Base-by-base conservation (phyloP, 92 coral and sea anemone genomes). In the Actinostola sp. region DNA sequence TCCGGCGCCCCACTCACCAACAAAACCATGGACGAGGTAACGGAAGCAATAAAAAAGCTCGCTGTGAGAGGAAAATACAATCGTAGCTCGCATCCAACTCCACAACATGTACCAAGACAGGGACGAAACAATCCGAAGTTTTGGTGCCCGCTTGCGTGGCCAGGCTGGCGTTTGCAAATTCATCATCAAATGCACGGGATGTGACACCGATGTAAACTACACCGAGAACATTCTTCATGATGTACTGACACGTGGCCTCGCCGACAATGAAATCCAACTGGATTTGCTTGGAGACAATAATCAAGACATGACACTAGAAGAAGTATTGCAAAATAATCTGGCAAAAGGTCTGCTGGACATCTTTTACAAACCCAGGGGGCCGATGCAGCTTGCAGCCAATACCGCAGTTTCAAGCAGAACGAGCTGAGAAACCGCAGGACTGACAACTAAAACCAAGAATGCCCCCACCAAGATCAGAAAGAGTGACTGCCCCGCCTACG, bases 271-370 rank as follows among this genome's bases (percentile, higher is more conserved):
- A 68, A 79, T 85, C 25, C 75, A 85, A 39, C 79, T 85, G 34
- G 86, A 80, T 39, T 69, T 85, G 9, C 73, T 68, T 3, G 70
- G 86, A 0, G 65, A 85, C 19, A 81, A 54, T 27, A 86, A 86
- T 10, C 84, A 87, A 33, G 82, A 82, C 36, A 73, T 77, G 81
- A 31, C 63, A 5, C 55, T 74, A 0, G 75, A 85, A 43, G 86
- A 79, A 48, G 85, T 79, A 2, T 71, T 87, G 10, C 88, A 1
- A 83, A 88, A 49, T 83, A 83, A 42, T 55, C 86, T n/a, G 88
- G 90, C 0, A 89, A 76, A 53, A 20, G 88, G 26, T 84, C 94
- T 1, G 90, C 87, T 17, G 94, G 85, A 23, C 77, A 59, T 23
- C 80, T 89, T 3, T 53, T 70, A 29, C 66, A 80, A 6, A 71